phyloP scores from a whole-genome alignment of 2,888 invertebrate species.

The Odontothrips loti region DNA sequence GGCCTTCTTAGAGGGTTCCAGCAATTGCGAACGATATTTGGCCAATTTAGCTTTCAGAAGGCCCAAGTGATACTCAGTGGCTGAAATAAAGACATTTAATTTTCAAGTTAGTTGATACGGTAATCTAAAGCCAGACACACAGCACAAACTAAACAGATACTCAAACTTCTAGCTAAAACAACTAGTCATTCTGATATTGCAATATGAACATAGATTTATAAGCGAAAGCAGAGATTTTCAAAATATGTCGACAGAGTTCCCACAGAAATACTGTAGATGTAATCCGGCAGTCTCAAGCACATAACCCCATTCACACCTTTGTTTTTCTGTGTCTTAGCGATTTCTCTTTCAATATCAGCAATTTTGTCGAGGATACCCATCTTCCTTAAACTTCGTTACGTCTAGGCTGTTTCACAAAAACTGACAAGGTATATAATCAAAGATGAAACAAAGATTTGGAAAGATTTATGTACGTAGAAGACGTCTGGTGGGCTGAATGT shows the following conservation, averaged over 20 bases:
- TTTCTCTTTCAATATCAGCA: slow-evolving; percentile 97
- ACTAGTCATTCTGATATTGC: neutral
- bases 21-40: slow-evolving; percentile 86
- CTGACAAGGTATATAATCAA: too few relatives aligned
- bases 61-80: slow-evolving; percentile 98
- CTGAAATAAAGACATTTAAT: slow-evolving; percentile 50
- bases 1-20: slow-evolving; percentile 90
- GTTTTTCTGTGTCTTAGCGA: slow-evolving; percentile 97
- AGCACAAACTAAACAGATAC: neutral
- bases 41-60: slow-evolving; percentile 94
- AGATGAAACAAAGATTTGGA: too few relatives aligned
- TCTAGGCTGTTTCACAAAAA: neutral
- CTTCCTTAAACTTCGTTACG: slow-evolving; percentile 33
- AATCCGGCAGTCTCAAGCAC: neutral
- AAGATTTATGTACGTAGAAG: too few relatives aligned
- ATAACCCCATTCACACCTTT: slow-evolving; percentile 66
- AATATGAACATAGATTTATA: too few relatives aligned
- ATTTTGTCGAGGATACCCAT: slow-evolving; percentile 99
- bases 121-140: neutral
- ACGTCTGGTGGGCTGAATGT: too few relatives aligned
- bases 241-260: neutral
- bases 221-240: neutral
- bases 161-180: neutral
- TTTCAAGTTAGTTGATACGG: neutral
- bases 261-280: neutral